phyloP scores from a whole-genome alignment of 64 coral and sea anemone genomes.

The Platygyra sinensis region DNA sequence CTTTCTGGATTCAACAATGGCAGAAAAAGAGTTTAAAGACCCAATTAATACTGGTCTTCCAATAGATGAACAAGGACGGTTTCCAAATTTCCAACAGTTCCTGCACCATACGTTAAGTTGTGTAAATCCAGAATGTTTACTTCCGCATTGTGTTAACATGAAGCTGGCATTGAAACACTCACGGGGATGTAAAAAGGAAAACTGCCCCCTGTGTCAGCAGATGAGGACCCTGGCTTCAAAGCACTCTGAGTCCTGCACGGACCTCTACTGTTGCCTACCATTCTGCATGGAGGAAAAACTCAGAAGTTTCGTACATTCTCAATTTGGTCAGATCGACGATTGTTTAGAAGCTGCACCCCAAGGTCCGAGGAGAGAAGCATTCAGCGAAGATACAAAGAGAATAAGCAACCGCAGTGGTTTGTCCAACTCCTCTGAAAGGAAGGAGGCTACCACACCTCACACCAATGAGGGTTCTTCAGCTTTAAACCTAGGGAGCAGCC shows the following conservation, averaged over 20 bases:
- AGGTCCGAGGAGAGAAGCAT: not conserved
- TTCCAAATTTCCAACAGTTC: not conserved
- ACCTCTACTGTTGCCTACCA: not conserved
- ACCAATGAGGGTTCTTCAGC: not conserved
- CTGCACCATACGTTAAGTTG: conserved; percentile 7
- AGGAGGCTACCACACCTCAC: not conserved
- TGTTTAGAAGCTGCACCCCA: not conserved
- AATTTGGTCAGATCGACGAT: not conserved
- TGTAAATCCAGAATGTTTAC: not conserved
- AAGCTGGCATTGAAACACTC: conserved; percentile 26
- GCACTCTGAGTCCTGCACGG: not conserved
- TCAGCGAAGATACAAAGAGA: not conserved
- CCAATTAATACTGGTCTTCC: not conserved
- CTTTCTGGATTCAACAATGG: not conserved
- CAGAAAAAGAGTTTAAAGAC: not conserved
- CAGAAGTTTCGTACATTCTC: not conserved
- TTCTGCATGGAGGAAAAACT: conserved; percentile 24
- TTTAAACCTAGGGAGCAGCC: not conserved
- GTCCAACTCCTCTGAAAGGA: not conserved
- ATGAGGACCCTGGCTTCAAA: not conserved
- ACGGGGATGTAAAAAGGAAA: not conserved
- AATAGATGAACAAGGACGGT: not conserved
- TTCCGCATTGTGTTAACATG: conserved; percentile 12
- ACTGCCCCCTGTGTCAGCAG: not conserved
- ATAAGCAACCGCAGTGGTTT: too few relatives aligned